Evolutionary conservation across 2,113 vertebrate genomes (phyloP), one percentile per base, ranked within the genome.

Genomic region (Hemichromis elongatus): DNA sequence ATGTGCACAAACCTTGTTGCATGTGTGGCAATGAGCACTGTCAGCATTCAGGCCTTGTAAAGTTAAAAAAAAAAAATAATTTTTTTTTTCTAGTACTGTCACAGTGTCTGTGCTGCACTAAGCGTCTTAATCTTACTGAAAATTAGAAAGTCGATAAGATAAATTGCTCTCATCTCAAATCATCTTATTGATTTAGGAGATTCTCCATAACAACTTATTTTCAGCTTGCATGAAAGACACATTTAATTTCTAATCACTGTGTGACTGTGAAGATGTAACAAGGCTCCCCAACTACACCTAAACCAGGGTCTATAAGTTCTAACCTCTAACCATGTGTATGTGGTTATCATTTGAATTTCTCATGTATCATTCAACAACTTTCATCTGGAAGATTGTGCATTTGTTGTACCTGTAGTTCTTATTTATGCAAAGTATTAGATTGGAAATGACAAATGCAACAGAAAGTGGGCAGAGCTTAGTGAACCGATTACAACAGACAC

Each of bases 301-400:
- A 70, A 70, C 63, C 40, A 68, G 63, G 37, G 21, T 45, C 63
- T 45, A 42, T 66, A 70, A 70, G 21, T 68, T 13, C 37, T 42
- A 70, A 70, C 66, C 66, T 45, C 66, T 45, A 70, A 70, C 37
- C 7, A 16, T 1, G 1, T 37, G 24, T 9, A 0, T 10, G 16
- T 7, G 7, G 37, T 3, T 42, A 42, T 68, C 37, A 42, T 68
- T 68, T 68, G 12, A 42, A 68, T 68, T 68, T 68, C 4, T 68
- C 61, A 68, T 40, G 19, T 68, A 40, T 24, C 11, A 24, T 68
- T 68, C 19, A 68, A 24, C 3, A 2, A 40, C 24, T 68, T 68
- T 68, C 4, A 70, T 16, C n/a, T 26, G 37, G 21, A 70, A 70
- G 19, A 70, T 45, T 70, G 63, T 70, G 63, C 5, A 40, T 40